Evolutionary conservation across 2,797 vertebrate genomes (phyloP).

Genomic region (Etheostoma nigrum): DNA sequence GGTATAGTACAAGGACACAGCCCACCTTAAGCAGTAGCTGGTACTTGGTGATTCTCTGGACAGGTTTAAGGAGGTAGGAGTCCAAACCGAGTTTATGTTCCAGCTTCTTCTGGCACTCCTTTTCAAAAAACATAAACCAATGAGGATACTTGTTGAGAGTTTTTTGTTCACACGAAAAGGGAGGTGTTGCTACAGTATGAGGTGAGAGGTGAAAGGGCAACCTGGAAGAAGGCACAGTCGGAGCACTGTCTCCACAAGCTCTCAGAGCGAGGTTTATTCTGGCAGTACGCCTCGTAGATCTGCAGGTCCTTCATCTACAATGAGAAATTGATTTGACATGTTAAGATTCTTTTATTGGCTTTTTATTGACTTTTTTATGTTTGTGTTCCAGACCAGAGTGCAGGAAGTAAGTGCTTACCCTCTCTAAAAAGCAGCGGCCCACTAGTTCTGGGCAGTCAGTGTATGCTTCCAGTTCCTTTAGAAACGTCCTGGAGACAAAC

Average conservation of each 20-base stretch:
- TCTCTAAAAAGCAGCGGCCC: constrained; percentile 94
- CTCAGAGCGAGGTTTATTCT: constrained; percentile 98
- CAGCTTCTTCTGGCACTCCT: constrained; percentile 97
- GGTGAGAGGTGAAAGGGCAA: constrained; percentile 51
- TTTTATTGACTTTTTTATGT: too few species aligned
- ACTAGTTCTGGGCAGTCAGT: constrained; percentile 93
- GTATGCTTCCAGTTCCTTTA: constrained; percentile 93
- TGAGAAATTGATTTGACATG: constrained; percentile 8
- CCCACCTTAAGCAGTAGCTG: constrained; percentile 95
- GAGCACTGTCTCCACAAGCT: constrained; percentile 97
- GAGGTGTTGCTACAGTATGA: not conserved
- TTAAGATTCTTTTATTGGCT: not conserved
- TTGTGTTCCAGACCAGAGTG: not conserved
- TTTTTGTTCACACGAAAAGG: fast-evolving
- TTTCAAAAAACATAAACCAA: constrained; percentile 9
- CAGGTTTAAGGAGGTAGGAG: constrained; percentile 97
- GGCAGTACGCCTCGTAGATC: constrained; percentile 98
- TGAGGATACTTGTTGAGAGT: not conserved
- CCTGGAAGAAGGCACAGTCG: constrained; percentile 97
- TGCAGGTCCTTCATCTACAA: constrained; percentile 95
- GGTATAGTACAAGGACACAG: not conserved
- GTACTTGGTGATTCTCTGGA: constrained; percentile 99
- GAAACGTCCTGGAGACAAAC: constrained; percentile 88
- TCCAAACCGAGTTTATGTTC: constrained; percentile 98
- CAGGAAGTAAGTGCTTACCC: constrained; percentile 79